phyloP scores from a whole-genome alignment of 2,113 vertebrate genomes.

The Upupa epops region DNA sequence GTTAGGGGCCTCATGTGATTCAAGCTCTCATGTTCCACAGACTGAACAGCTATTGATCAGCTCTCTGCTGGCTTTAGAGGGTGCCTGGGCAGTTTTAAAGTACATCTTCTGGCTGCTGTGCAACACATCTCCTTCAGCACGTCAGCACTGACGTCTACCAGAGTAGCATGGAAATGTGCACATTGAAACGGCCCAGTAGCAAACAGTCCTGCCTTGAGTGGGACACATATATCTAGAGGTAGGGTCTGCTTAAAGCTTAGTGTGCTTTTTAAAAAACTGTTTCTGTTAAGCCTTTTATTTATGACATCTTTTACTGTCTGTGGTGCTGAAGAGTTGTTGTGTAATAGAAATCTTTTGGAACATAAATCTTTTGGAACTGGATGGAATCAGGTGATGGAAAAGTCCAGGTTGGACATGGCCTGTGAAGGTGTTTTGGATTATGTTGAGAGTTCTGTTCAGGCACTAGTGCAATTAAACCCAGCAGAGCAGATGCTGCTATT shows the following conservation, averaged over 20 bases:
- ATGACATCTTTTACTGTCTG: not conserved
- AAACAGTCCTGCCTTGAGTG: not conserved
- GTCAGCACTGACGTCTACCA: not conserved
- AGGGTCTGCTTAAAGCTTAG: not conserved
- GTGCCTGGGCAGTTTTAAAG: not conserved
- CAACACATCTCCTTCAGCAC: not conserved
- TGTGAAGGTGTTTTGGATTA: not conserved
- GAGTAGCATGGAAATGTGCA: not conserved
- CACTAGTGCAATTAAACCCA: not conserved
- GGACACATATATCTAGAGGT: not conserved
- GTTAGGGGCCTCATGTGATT: not conserved
- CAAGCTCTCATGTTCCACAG: too few relatives aligned
- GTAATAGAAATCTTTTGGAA: not conserved
- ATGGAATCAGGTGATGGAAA: not conserved
- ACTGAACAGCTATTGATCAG: not conserved
- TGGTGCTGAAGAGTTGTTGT: not conserved
- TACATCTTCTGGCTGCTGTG: rapidly evolving
- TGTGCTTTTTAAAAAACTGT: not conserved
- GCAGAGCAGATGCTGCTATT: not conserved
- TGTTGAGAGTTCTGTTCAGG: not conserved
- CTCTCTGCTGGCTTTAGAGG: not conserved
- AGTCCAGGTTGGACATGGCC: not conserved
- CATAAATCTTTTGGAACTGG: not conserved
- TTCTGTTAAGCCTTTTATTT: not conserved
- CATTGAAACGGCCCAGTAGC: not conserved